A percentile compares a stretch with the other conserved stretches of the same genome.
These are phyloP conservation scores for Mus spretus DNA, from an alignment of 2,797 vertebrate genomes.

Conservation along the genomic window DNA sequence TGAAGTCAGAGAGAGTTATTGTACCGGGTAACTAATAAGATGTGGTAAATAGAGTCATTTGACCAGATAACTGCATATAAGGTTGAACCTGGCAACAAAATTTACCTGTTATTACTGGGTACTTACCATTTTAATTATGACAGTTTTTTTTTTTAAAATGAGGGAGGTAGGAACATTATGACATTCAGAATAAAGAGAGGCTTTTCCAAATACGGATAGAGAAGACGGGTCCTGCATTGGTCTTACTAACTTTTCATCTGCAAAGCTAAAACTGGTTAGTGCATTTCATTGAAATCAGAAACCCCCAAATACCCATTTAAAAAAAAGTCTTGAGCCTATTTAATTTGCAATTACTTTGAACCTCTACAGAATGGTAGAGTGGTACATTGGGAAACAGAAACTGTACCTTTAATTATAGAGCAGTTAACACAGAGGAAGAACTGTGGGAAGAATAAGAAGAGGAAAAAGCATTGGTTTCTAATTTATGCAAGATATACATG, in stretches of 20 bases:
- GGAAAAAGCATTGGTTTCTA: not conserved
- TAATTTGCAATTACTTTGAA: constrained; percentile 56
- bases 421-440: constrained; percentile 30
- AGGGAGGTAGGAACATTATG: constrained; percentile 5
- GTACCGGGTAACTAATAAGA: constrained; percentile 29
- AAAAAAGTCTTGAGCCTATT: not conserved
- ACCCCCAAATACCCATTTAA: not conserved
- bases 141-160: constrained; percentile 30
- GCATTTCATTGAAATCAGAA: not conserved
- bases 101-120: constrained; percentile 22
- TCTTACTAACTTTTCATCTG: constrained; percentile 57
- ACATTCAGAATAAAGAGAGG: constrained; percentile 46
- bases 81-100: constrained; percentile 51
- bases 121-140: constrained; percentile 65
- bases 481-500: not conserved
- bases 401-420: constrained; percentile 12
- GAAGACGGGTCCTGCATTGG: not conserved
- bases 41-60: constrained; percentile 53
- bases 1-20: constrained; percentile 64
- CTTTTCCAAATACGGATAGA: not conserved
- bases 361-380: not conserved
- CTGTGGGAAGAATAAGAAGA: not conserved
- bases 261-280: not conserved
- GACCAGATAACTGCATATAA: constrained; percentile 52
- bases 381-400: not conserved